A percentile compares a stretch with the other conserved stretches of the same genome.
phyloP scores from a whole-genome alignment of 2,113 vertebrate species.

The Triplophysa tibetana region DNA sequence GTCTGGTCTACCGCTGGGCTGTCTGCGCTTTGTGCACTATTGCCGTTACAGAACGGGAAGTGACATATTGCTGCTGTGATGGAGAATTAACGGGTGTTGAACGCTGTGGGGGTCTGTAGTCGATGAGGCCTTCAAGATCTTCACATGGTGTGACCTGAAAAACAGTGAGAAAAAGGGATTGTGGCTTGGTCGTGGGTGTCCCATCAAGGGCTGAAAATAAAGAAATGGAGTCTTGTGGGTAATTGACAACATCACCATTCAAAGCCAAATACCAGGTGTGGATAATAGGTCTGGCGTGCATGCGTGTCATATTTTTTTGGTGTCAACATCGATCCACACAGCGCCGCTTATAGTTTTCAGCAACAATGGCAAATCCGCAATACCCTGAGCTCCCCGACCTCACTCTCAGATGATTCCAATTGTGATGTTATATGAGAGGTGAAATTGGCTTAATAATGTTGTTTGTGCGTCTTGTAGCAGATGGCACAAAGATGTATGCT shows the following conservation, averaged over 20 bases:
- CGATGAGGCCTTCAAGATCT: neutral
- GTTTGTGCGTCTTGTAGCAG: neutral
- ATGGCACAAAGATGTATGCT: conserved; percentile 14
- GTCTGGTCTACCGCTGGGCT: conserved; percentile 4
- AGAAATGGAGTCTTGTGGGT: neutral
- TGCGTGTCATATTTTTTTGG: neutral
- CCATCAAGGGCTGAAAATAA: neutral
- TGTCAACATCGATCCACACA: conserved; percentile 5
- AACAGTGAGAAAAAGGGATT: neutral
- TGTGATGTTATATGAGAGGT: conserved; percentile 15
- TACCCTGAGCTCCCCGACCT: neutral
- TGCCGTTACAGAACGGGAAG: conserved; percentile 5
- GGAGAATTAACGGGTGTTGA: conserved; percentile 5
- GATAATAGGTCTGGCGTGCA: conserved; percentile 1
- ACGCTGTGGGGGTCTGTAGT: neutral
- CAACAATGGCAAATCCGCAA: neutral
- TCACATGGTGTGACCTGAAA: neutral
- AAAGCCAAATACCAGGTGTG: neutral
- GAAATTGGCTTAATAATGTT: conserved; percentile 34
- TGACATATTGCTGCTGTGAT: conserved; percentile 32
- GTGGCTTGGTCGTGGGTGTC: neutral
- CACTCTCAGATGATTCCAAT: neutral
- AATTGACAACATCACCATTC: conserved; percentile 24
- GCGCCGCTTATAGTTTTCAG: neutral
- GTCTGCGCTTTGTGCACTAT: conserved; percentile 10